A percentile compares a stretch with the other conserved stretches of the same genome.
phyloP scores from a whole-genome alignment of 23 tunicate species.

The Corella eumyota region DNA sequence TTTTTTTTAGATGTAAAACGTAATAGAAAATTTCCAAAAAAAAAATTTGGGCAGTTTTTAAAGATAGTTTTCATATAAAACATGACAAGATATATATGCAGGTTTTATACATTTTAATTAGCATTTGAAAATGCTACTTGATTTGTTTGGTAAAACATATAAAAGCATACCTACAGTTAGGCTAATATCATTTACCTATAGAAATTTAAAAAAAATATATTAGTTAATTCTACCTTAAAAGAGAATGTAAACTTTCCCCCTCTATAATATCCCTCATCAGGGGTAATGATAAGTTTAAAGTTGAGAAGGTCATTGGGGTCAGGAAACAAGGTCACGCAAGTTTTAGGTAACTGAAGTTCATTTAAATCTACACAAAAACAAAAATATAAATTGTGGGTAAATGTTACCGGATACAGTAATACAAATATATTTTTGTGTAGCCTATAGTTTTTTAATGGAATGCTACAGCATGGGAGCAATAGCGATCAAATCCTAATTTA shows the following conservation, averaged over 20 bases:
- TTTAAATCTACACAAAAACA: slow-evolving; percentile 63
- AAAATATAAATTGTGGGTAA: background rate
- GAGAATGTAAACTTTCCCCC: slow-evolving; percentile 89
- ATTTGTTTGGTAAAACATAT: no score
- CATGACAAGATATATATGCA: no score
- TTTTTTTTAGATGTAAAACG: slow-evolving; percentile 3
- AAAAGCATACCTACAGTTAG: no score
- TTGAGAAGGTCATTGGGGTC: slow-evolving; percentile 81
- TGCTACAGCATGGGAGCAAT: no score
- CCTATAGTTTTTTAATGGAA: no score
- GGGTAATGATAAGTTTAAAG: slow-evolving; percentile 71
- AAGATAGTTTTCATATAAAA: no score
- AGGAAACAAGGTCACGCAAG: slow-evolving; percentile 76
- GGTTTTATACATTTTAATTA: no score
- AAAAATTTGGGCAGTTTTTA: background rate
- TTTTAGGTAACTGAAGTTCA: slow-evolving; percentile 85
- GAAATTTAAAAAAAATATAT: no score
- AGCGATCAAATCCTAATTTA: no score
- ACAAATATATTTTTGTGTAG: no score
- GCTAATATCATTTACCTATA: no score
- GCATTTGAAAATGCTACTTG: no score
- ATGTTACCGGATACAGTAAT: background rate
- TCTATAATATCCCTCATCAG: slow-evolving; percentile 94
- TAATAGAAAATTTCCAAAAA: background rate
- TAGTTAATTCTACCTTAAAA: slow-evolving; percentile 81